Evolutionary conservation across 2,797 vertebrate species (phyloP).

Genomic region (Tragelaphus oryx): DNA sequence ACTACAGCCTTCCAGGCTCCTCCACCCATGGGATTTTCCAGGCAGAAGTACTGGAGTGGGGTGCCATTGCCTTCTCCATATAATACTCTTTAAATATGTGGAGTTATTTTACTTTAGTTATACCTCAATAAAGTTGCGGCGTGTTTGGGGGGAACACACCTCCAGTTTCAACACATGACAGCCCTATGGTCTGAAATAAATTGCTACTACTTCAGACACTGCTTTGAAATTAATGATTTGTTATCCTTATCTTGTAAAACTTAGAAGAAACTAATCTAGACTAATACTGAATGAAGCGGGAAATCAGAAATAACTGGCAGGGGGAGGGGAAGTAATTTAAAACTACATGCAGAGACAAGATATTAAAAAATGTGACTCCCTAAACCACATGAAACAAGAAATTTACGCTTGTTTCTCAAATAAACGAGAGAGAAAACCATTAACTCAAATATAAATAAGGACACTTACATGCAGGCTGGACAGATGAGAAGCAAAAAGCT

Average conservation of each 20-base stretch:
- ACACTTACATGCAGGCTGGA: background rate
- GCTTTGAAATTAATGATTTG: background rate
- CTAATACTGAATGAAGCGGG: background rate
- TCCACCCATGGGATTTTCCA: too few relatives aligned
- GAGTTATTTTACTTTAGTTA: background rate
- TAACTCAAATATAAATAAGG: background rate
- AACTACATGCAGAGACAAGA: background rate
- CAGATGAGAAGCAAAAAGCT: background rate
- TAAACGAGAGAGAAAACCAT: background rate
- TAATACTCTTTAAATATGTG: background rate
- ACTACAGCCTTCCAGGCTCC: too few relatives aligned
- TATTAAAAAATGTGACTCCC: background rate
- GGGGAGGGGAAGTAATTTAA: background rate
- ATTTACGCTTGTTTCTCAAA: background rate
- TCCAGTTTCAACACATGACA: background rate
- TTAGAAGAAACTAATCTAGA: background rate
- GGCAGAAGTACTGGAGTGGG: too few relatives aligned
- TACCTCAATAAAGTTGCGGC: background rate
- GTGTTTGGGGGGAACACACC: background rate
- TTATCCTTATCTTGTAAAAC: background rate
- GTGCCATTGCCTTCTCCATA: too few relatives aligned
- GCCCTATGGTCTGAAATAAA: background rate
- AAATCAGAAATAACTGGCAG: background rate
- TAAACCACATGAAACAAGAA: background rate
- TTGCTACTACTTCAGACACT: background rate